Base-by-base conservation (phyloP, 2,797 vertebrate genomes). In the Oryzias dopingdopingensis region DNA sequence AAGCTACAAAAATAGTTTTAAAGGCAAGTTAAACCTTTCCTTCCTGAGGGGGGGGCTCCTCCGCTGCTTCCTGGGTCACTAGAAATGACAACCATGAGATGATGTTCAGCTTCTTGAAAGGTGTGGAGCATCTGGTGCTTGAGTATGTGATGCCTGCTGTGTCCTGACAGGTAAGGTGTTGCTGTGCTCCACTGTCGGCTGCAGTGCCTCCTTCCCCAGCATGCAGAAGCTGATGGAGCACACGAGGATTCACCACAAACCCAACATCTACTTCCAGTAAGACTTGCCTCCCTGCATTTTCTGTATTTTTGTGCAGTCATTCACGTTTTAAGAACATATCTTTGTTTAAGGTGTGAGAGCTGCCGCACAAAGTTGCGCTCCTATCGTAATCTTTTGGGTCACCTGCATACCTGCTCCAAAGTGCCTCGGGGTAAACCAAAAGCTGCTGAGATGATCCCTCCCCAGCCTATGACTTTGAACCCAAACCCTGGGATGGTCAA, bases 171-270 rank as follows among this genome's bases (percentile, higher is more conserved):
- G 95, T 13, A 98, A 97, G 77, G 87, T 87, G 1, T 90, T 98
- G 72, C 82, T 80, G 18, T 99, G 96, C 70, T 94, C 95, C 0
- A 77, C 89, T 0, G 62, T 83, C 14, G 93, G 93, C 80, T 99
- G 97, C 77, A 58, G 80, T 0, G 89, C 93, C 42, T 92, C 91
- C 37, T 94, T 97, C 74, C 86, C 93, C 65, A 92, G 86, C 92
- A 99, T 99, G 97, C 93, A 96, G 81, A 92, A 92, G 52, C 91
- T 99, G 61, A 93, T 99, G 95, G 88, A 89, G 14, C 97, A 99
- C 50, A 90, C 92, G 89, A 94, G 95, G 73, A 92, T 91, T 56
- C 97, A 99, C 72, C 94, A 98, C 91, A 99, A 98, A 70, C 95
- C 95, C 2, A 99, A 97, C 79, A 91, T 93, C 42, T 99, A 93